Conservation (phyloP, 1,140 invertebrate species). For the Lordiphosa mommai region DNA sequence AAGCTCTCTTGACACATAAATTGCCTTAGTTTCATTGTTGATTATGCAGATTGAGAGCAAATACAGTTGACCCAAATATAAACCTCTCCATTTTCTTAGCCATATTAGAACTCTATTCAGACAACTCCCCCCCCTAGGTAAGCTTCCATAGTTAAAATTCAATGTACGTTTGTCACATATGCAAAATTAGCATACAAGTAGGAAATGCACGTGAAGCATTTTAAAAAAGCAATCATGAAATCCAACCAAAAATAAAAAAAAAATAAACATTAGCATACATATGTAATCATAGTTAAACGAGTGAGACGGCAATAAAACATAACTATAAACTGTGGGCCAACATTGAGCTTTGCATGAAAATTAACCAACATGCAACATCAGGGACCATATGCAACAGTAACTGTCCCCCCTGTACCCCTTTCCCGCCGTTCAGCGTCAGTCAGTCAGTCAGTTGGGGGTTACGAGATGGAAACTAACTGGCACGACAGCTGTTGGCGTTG, state of each 20-base stretch:
- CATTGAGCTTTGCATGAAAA: slow-evolving; percentile 42
- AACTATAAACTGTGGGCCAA: slow-evolving; percentile 50
- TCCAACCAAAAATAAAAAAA: slow-evolving; percentile 19
- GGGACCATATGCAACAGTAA: slow-evolving; percentile 5
- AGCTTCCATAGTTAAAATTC: slow-evolving; percentile 41
- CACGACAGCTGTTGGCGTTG: slow-evolving; percentile 68
- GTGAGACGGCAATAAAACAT: slow-evolving; percentile 45
- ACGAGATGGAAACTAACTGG: slow-evolving; percentile 51
- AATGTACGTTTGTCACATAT: slow-evolving; percentile 35
- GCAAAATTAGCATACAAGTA: slow-evolving; percentile 56
- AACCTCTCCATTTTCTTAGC: neutral
- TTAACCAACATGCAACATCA: slow-evolving; percentile 37
- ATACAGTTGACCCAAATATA: neutral
- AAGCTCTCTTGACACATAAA: slow-evolving; percentile 21
- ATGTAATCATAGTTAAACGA: slow-evolving; percentile 26
- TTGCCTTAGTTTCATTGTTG: slow-evolving; percentile 5
- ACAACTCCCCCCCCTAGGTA: neutral
- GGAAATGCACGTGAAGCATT: slow-evolving; percentile 43
- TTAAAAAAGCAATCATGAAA: slow-evolving; percentile 31
- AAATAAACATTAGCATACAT: slow-evolving; percentile 23
- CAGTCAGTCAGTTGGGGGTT: slow-evolving; percentile 3
- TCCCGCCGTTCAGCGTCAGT: neutral
- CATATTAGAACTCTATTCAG: neutral
- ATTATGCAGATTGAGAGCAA: slow-evolving; percentile 5
- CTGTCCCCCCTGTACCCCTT: neutral